Evolutionary conservation across 2,113 vertebrate species (phyloP).

Genomic region (Helogale parvula): DNA sequence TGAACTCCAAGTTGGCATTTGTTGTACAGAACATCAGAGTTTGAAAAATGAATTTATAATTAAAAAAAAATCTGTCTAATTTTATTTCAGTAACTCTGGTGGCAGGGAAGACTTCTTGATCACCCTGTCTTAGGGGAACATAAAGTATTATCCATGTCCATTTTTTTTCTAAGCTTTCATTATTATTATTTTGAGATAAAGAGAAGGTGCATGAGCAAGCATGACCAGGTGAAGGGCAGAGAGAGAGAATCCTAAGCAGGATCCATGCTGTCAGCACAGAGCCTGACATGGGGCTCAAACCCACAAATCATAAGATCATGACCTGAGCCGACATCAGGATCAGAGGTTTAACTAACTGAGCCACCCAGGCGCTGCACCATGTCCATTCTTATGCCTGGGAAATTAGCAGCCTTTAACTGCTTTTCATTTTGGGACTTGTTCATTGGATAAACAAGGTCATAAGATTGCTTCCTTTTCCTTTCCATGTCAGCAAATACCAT

Average conservation of each 20-base stretch:
- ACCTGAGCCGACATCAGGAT: too few species aligned
- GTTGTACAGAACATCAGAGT: neutral
- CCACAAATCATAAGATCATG: too few species aligned
- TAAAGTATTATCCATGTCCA: neutral
- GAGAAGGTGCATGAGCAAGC: too few species aligned
- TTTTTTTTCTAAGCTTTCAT: neutral
- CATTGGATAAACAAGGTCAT: neutral
- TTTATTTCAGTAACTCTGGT: constrained; percentile 11
- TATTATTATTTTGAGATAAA: too few species aligned
- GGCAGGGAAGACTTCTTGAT: neutral
- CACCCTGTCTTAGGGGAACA: neutral
- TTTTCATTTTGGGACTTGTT: neutral
- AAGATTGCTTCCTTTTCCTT: neutral
- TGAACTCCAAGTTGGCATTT: neutral
- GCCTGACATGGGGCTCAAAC: too few species aligned
- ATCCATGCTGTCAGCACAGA: too few species aligned
- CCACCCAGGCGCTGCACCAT: neutral
- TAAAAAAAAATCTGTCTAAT: neutral
- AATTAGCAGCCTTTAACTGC: neutral
- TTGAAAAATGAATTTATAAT: neutral
- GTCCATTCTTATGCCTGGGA: neutral
- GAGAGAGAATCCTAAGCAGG: too few species aligned
- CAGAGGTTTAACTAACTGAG: too few species aligned
- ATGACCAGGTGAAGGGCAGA: too few species aligned
- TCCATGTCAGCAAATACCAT: neutral